Conservation (phyloP, 2,888 invertebrate species). For the Drosophila monieri region DNA sequence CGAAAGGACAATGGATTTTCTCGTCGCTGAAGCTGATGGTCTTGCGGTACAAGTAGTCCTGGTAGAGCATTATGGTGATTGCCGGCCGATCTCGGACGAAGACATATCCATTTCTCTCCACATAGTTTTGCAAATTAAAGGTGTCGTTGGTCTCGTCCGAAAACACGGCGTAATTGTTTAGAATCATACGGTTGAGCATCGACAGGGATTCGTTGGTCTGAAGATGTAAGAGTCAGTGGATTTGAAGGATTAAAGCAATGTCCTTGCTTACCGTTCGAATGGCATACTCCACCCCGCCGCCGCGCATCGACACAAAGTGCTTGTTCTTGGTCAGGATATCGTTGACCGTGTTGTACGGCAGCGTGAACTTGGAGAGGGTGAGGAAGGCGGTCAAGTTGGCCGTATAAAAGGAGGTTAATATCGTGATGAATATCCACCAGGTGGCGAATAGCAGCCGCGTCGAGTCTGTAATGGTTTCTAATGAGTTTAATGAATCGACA, state of each 20-base stretch:
- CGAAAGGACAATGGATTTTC: conserved; percentile 89
- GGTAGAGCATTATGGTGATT: conserved; percentile 88
- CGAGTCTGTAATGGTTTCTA: conserved; percentile 87
- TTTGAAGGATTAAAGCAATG: background rate
- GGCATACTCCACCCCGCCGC: conserved; percentile 88
- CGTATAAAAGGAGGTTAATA: conserved; percentile 94
- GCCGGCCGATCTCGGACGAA: conserved; percentile 89
- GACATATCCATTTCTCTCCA: conserved; percentile 85
- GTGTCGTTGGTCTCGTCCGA: conserved; percentile 81
- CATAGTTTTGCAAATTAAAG: conserved; percentile 84
- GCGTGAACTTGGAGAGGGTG: conserved; percentile 92
- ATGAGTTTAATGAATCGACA: conserved; percentile 54
- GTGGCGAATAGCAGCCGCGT: conserved; percentile 93
- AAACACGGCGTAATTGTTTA: conserved; percentile 81
- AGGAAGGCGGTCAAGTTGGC: conserved; percentile 95
- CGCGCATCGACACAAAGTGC: conserved; percentile 89
- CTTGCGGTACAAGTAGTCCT: conserved; percentile 88
- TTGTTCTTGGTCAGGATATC: conserved; percentile 88
- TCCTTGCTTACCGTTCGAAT: conserved; percentile 86
- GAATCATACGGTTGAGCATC: conserved; percentile 79
- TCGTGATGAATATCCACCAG: conserved; percentile 96
- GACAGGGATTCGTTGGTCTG: conserved; percentile 82
- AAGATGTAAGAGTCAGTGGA: background rate
- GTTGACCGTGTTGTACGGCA: conserved; percentile 89
- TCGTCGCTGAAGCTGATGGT: conserved; percentile 86